Evolutionary conservation across 2,888 invertebrate genomes (phyloP).

Genomic region (Omphaloscelis lunosa): DNA sequence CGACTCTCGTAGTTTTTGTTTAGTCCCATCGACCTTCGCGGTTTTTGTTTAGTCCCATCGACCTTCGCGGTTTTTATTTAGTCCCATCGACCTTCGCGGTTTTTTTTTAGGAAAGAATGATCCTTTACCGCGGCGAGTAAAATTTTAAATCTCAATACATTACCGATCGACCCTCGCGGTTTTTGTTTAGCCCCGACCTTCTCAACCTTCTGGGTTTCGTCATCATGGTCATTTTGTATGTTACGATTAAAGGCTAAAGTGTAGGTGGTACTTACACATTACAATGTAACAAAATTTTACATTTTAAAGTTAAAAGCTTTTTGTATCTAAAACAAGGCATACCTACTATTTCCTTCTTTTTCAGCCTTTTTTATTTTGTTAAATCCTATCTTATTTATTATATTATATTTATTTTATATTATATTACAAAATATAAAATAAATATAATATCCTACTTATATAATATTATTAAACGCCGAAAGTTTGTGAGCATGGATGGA

Average conservation of each 20-base stretch:
- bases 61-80: too few species aligned
- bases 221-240: slow-evolving; percentile 22
- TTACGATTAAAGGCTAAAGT: slow-evolving; percentile 1
- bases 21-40: too few species aligned
- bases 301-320: not conserved
- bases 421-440: too few species aligned
- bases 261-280: slow-evolving; percentile 4
- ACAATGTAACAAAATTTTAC: not conserved
- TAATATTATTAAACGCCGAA: too few species aligned
- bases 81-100: too few species aligned
- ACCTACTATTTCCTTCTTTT: not conserved
- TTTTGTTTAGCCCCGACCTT: slow-evolving; percentile 9
- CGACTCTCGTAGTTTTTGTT: too few species aligned
- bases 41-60: too few species aligned
- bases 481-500: too few species aligned
- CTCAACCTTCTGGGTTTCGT: slow-evolving; percentile 10
- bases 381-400: not conserved
- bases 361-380: not conserved
- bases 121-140: not conserved
- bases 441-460: too few species aligned
- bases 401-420: too few species aligned
- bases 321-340: not conserved
- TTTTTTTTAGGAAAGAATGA: not conserved
- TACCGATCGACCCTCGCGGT: not conserved
- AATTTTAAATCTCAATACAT: not conserved